Evolutionary conservation across 1,140 invertebrate species (phyloP).

Genomic region (Berghia stephanieae): DNA sequence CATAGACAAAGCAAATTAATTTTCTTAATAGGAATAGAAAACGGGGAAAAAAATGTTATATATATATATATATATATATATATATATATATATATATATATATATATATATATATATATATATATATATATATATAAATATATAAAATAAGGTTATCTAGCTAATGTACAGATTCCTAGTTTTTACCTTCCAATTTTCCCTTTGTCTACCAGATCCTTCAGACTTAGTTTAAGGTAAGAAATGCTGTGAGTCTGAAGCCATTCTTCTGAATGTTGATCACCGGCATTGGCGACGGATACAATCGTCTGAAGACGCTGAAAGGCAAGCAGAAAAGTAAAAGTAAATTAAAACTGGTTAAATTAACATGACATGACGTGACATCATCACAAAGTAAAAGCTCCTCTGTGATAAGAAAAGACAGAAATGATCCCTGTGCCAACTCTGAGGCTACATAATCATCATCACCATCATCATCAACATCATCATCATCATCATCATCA

Average conservation of each 20-base stretch:
- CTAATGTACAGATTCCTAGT: too few species aligned
- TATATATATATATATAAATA: too few species aligned
- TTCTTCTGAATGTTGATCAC: slow-evolving; percentile 61
- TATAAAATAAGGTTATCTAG: too few species aligned
- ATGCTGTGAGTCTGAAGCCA: slow-evolving; percentile 64
- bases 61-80: too few species aligned
- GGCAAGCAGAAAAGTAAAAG: background rate
- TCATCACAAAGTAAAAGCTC: background rate
- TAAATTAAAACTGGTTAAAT: background rate
- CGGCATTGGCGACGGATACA: slow-evolving; percentile 48
- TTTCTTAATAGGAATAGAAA: too few species aligned
- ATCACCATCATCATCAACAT: too few species aligned
- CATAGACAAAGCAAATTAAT: too few species aligned
- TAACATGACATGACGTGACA: background rate
- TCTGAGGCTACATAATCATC: too few species aligned
- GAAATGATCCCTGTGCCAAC: background rate
- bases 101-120: too few species aligned
- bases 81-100: too few species aligned
- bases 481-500: background rate
- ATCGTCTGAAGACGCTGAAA: slow-evolving; percentile 43
- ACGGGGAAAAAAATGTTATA: too few species aligned
- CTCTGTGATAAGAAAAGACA: too few species aligned
- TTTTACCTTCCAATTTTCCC: slow-evolving; percentile 62
- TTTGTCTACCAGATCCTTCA: slow-evolving; percentile 66
- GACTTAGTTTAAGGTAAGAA: slow-evolving; percentile 57